phyloP scores from a whole-genome alignment of 2,888 invertebrate species.

The Alentia gelatinosa region DNA sequence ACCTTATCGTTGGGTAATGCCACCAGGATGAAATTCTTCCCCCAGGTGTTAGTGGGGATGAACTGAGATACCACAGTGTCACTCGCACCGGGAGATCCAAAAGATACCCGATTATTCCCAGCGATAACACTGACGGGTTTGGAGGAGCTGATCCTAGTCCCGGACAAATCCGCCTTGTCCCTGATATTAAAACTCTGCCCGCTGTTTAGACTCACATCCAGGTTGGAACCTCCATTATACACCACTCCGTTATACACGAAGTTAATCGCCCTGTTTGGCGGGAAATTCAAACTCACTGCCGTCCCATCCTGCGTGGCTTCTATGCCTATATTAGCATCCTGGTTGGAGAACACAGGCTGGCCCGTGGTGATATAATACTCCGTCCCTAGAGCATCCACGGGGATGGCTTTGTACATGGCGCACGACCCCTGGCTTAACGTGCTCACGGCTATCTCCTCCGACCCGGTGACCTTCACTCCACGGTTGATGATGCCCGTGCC shows the following conservation, averaged over 20 bases:
- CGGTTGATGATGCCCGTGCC: neutral
- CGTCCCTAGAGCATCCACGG: neutral
- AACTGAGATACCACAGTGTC: slow-evolving; percentile 28
- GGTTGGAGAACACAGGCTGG: slow-evolving; percentile 17
- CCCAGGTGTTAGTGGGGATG: slow-evolving; percentile 1
- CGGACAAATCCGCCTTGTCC: neutral
- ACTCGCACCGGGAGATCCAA: neutral
- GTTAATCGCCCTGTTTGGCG: neutral
- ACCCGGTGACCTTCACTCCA: neutral
- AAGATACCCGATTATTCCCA: neutral
- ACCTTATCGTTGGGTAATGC: neutral
- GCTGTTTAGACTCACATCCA: neutral
- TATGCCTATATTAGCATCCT: neutral
- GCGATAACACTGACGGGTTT: slow-evolving; percentile 10
- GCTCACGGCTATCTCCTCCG: neutral
- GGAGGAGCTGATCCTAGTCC: neutral
- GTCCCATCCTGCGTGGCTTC: neutral
- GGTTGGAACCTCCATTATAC: slow-evolving; percentile 10
- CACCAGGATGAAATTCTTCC: neutral
- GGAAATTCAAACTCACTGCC: neutral
- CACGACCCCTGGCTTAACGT: neutral
- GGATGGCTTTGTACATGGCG: neutral
- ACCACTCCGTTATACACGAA: neutral
- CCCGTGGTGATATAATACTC: slow-evolving; percentile 29
- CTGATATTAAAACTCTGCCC: neutral